Percentiles rank a stretch among this genome's conserved stretches.
Conservation (phyloP, 1,140 invertebrate species). For the Drosophila ficusphila region DNA sequence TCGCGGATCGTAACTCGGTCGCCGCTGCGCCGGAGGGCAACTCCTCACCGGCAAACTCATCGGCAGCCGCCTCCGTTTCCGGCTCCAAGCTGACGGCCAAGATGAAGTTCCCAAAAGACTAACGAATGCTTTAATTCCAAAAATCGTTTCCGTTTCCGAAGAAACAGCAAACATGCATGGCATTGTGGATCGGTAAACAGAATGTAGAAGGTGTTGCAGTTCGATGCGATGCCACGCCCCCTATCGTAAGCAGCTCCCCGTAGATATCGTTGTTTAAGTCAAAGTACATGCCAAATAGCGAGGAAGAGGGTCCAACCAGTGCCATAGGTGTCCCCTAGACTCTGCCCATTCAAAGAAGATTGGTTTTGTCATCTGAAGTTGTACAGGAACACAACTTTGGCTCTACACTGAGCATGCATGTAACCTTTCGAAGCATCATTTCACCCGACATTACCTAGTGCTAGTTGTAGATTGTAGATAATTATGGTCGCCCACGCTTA, state of each 20-base stretch:
- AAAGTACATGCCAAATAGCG: neutral
- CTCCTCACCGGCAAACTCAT: conserved; percentile 6
- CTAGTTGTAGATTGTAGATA: conserved; percentile 50
- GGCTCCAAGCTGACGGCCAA: conserved; percentile 57
- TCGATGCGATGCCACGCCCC: too few relatives aligned
- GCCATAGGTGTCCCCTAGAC: conserved; percentile 12
- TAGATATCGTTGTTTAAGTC: conserved; percentile 1
- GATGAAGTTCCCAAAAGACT: conserved; percentile 81
- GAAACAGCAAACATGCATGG: conserved; percentile 15
- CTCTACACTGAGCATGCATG: neutral
- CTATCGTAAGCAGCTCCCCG: neutral
- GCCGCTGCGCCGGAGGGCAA: neutral
- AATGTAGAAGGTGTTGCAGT: too few relatives aligned
- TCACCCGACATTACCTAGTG: conserved; percentile 7
- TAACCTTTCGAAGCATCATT: neutral
- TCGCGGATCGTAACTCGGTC: conserved; percentile 40
- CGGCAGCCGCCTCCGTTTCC: neutral
- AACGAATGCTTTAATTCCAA: conserved; percentile 71
- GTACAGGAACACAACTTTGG: too few relatives aligned
- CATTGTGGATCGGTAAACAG: neutral
- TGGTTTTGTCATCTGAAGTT: too few relatives aligned
- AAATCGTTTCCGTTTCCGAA: too few relatives aligned
- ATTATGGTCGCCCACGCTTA: conserved; percentile 56
- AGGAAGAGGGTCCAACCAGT: conserved; percentile 1
- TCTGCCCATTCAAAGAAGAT: too few relatives aligned